These are phyloP conservation scores for Chaenodraco wilsoni DNA, from an alignment of 2,797 vertebrate genomes.

Conservation along the genomic window DNA sequence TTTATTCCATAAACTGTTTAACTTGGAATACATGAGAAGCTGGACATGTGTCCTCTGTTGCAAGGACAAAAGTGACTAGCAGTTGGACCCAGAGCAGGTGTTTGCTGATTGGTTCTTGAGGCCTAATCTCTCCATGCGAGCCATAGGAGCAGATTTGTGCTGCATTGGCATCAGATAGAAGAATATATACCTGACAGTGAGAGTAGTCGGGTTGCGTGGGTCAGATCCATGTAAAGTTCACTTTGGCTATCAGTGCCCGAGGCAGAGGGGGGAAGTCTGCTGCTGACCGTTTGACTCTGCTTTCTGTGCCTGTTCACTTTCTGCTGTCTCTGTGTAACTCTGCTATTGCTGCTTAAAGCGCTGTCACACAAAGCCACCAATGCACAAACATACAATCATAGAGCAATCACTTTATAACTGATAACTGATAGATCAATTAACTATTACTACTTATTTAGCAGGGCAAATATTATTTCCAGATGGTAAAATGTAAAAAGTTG, in stretches of 20 bases:
- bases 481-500: not conserved
- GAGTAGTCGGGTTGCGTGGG: conserved; percentile 40
- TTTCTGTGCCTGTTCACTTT: conserved; percentile 24
- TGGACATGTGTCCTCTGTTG: conserved; percentile 20
- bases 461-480: not conserved
- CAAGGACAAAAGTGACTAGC: conserved; percentile 21
- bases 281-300: conserved; percentile 57
- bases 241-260: conserved; percentile 38
- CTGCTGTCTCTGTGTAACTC: conserved; percentile 26
- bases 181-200: conserved; percentile 44
- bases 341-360: conserved; percentile 16
- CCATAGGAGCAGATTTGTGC: conserved; percentile 29
- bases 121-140: conserved; percentile 33
- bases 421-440: not conserved
- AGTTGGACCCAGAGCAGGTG: conserved; percentile 22
- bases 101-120: conserved; percentile 50
- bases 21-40: conserved; percentile 2
- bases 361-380: not conserved
- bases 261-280: conserved; percentile 42
- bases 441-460: not conserved
- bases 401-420: not conserved
- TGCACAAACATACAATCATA: not conserved
- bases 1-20: conserved; percentile 14
- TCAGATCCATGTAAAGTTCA: conserved; percentile 70
- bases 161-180: conserved; percentile 34